Percentiles rank a stretch among this genome's conserved stretches.
phyloP scores from a whole-genome alignment of 1,140 invertebrate genomes.

The Chionoecetes opilio region DNA sequence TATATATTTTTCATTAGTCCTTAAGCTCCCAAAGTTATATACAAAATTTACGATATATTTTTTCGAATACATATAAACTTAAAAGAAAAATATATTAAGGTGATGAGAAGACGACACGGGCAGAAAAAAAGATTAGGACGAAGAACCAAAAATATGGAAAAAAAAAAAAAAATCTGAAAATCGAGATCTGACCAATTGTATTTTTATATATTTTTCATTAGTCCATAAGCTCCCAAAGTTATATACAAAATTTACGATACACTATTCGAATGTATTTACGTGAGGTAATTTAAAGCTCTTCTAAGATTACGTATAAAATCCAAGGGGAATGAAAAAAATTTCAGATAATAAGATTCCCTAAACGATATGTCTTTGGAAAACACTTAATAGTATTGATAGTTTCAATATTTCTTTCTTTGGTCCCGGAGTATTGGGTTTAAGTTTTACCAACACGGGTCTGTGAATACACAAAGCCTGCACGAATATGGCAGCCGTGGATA shows the following conservation, averaged over 20 bases:
- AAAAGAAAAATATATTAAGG: too few relatives aligned
- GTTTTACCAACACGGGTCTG: neutral
- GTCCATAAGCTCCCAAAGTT: too few relatives aligned
- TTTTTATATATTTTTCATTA: too few relatives aligned
- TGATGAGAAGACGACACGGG: too few relatives aligned
- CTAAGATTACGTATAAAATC: neutral
- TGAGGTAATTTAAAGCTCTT: neutral
- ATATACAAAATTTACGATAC: neutral
- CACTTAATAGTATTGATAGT: neutral
- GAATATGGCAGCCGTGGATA: neutral
- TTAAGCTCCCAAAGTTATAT: too few relatives aligned
- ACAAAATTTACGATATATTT: too few relatives aligned
- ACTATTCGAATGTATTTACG: neutral
- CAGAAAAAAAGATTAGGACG: neutral
- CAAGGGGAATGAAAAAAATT: neutral
- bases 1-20: too few relatives aligned
- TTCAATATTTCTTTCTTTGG: too few relatives aligned
- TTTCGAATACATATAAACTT: too few relatives aligned
- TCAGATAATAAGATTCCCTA: neutral
- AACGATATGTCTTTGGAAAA: neutral
- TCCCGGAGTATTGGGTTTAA: slow-evolving; percentile 2
- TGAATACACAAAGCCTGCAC: neutral
- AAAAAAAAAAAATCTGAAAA: too few relatives aligned
- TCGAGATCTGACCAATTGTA: too few relatives aligned
- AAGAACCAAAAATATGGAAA: neutral